Base-by-base conservation (phyloP, 2,888 invertebrate genomes). In the Melipona bicolor region DNA sequence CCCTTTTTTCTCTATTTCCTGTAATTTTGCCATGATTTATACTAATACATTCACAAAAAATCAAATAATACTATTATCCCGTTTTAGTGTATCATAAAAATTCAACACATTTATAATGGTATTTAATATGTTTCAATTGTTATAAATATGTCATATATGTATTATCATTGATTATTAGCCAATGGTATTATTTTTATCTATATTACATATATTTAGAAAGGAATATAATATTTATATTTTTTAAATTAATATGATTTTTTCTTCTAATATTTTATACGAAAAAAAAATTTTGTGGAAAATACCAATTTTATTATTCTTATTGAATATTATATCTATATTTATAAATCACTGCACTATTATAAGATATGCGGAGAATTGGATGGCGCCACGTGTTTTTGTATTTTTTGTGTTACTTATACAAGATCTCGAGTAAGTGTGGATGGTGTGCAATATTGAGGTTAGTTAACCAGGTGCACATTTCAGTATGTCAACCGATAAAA, bases 401-500 rank as follows among this genome's bases (percentile, higher is more conserved):
- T 36, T 61, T 61, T 68, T 64, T 50, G 27, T 52, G 43, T 43
- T 73, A 56, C 56, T 56, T 56, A 43, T 9, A 24, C 61, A 59
- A 72, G 52, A 62, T 75, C 77, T 61, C 61, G 15, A 21, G 84
- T 49, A 36, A 81, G 77, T 69, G 74, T 78, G 71, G 13, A 43
- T 43, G 9, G 43, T 43, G 43, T 43, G 43, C 43, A 73, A 76
- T 68, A 81, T 85, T 85, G 77, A 87, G 87, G 87, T 87, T 87
- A 77, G 72, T n/a, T 67, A 69, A 72, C n/a, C 54, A 69, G 68
- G 59, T 59, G 27, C 85, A 85, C 84, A 76, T 86, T 84, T 54
- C 85, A 88, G 79, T 75, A 92, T 92, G 92, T 90, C 91, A 88
- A 88, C 85, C 61, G 83, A 80, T n/a, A 87, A 87, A 50, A 87